Evolutionary conservation across 2,797 vertebrate species (phyloP).

Genomic region (Schizothorax lantsangensis): DNA sequence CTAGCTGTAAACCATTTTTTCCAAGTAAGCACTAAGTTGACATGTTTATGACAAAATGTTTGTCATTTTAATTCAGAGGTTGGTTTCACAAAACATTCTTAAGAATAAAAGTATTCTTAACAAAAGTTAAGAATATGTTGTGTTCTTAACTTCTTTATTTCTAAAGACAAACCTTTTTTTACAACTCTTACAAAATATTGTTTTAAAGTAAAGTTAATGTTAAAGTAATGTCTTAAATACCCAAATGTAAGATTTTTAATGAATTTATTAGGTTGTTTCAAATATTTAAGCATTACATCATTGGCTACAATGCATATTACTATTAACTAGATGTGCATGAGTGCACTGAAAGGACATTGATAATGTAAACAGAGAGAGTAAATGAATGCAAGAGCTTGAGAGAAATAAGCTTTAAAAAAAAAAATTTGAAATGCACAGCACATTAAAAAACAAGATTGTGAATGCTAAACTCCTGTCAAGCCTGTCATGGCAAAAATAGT

Average conservation of each 20-base stretch:
- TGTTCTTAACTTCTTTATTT: background rate
- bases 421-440: background rate
- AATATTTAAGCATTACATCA: background rate
- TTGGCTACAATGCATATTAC: background rate
- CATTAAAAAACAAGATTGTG: background rate
- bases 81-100: background rate
- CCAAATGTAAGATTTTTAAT: background rate
- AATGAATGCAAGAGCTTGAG: background rate
- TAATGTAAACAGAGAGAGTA: background rate
- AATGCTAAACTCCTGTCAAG: background rate
- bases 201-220: background rate
- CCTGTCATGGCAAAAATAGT: background rate
- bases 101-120: background rate
- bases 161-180: background rate
- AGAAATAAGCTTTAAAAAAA: background rate
- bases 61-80: background rate
- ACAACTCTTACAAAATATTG: background rate
- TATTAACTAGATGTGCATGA: background rate
- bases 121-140: background rate
- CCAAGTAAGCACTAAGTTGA: background rate
- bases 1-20: background rate
- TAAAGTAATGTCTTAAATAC: background rate
- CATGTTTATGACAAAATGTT: background rate
- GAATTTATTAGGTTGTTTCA: background rate
- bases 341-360: background rate